Percentiles rank a stretch among this genome's conserved stretches.
Conservation (phyloP, 2,888 invertebrate species). For the Amphiduros pacificus region DNA sequence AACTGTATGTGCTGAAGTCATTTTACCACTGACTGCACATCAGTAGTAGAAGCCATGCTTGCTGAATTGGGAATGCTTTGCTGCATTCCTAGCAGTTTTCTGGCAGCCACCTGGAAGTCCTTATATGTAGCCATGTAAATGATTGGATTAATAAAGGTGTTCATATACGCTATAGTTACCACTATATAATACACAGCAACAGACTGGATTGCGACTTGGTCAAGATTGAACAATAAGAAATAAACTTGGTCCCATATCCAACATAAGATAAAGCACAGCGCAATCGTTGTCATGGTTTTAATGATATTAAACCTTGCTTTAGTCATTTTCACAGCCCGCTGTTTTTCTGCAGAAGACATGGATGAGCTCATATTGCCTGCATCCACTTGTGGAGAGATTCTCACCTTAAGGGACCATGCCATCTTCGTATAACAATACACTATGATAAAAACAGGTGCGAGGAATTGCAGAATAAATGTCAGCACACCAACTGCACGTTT, state of each 20-base stretch:
- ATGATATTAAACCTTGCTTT: background rate
- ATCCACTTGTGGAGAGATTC: too few species aligned
- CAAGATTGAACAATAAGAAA: background rate
- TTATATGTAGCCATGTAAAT: background rate
- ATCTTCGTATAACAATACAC: background rate
- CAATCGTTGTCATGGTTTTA: background rate
- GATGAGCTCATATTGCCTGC: too few species aligned
- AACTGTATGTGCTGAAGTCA: too few species aligned
- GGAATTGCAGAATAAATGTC: background rate
- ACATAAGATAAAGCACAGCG: background rate
- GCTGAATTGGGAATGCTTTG: too few species aligned
- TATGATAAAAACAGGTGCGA: background rate
- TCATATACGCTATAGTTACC: background rate
- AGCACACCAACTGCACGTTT: background rate
- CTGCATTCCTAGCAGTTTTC: background rate
- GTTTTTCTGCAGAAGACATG: background rate
- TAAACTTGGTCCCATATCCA: background rate
- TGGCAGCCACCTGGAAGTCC: background rate
- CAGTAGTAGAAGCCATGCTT: too few species aligned
- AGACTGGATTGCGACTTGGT: too few species aligned
- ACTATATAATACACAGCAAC: too few species aligned
- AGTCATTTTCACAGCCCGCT: background rate
- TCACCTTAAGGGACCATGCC: background rate
- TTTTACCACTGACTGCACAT: too few species aligned
- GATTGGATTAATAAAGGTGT: background rate